Evolutionary conservation across 1,140 invertebrate genomes (phyloP), one percentile per base, ranked within the genome.

Genomic region (Berghia stephanieae): DNA sequence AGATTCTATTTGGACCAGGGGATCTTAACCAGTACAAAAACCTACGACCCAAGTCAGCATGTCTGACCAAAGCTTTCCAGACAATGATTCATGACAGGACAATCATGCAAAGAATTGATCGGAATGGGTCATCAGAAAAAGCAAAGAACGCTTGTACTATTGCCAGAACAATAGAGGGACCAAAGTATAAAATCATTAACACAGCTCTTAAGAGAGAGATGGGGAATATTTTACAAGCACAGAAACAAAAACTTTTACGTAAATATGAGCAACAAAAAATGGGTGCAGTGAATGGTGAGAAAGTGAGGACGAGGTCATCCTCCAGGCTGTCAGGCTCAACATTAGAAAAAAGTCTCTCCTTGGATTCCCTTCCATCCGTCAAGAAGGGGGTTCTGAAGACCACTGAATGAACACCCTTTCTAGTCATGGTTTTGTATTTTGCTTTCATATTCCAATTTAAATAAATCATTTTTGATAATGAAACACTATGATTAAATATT

Each of bases 341-440:
- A n/a, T 49, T n/a, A n/a, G 46, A 49, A 49, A 49, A 49, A 49
- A 63, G 57, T 27, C 27, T 63, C 8, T 63, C 57, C 10, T 31
- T 63, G 10, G 57, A 63, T 24, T 63, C 57, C 8, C 57, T 63
- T 16, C 57, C 57, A 10, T 31, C 8, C 18, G 57, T 27, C 8
- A 63, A 31, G 27, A 63, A 63, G 34, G 57, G 57, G 18, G 34
- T 63, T 63, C 57, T 63, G 13, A 63, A 63, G 57, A 63, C n/a
- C n/a, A n/a, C n/a, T n/a, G n/a, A n/a, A n/a, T n/a, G n/a, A n/a
- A n/a, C n/a, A n/a, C n/a, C n/a, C n/a, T n/a, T n/a, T n/a, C n/a
- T n/a, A n/a, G n/a, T n/a, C n/a, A n/a, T n/a, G n/a, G n/a, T n/a
- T n/a, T n/a, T n/a, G n/a, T n/a, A n/a, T n/a, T n/a, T n/a, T n/a